Percentiles rank a stretch among this genome's conserved stretches.
These are phyloP conservation scores for Selene dorsalis DNA, from an alignment of 2,797 vertebrate genomes.

Conservation along the genomic window DNA sequence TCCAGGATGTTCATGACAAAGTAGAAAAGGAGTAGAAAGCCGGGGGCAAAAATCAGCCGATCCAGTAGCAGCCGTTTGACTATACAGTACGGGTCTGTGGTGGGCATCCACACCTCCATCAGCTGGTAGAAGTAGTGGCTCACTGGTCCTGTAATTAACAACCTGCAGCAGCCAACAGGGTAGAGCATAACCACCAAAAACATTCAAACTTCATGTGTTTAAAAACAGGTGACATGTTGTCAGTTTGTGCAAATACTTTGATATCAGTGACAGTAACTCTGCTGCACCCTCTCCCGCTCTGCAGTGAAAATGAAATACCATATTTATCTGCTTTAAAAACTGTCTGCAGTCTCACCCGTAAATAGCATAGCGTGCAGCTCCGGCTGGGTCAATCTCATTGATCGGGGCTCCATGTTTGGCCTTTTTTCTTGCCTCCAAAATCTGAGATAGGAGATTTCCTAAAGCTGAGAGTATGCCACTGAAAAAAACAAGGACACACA, in stretches of 20 bases:
- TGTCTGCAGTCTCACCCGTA: slow-evolving; percentile 85
- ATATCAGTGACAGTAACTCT: background rate
- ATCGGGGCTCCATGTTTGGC: slow-evolving; percentile 63
- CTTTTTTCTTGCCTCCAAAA: slow-evolving; percentile 83
- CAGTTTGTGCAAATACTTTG: background rate
- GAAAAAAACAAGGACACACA: slow-evolving; percentile 44
- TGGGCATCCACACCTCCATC: slow-evolving; percentile 87
- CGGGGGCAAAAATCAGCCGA: slow-evolving; percentile 88
- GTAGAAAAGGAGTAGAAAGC: slow-evolving; percentile 89
- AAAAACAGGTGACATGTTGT: background rate
- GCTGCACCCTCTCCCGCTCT: background rate
- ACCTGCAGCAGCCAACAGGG: slow-evolving; percentile 69
- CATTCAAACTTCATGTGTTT: background rate
- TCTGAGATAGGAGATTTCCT: slow-evolving; percentile 89
- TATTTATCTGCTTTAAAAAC: background rate
- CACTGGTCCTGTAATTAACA: slow-evolving; percentile 89
- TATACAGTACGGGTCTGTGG: slow-evolving; percentile 80
- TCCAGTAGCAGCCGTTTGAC: slow-evolving; percentile 89
- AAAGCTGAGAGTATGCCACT: slow-evolving; percentile 90
- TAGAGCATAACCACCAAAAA: background rate
- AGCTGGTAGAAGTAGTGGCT: slow-evolving; percentile 91
- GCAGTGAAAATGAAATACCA: background rate
- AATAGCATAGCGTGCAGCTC: slow-evolving; percentile 85
- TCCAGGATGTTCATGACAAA: slow-evolving; percentile 89
- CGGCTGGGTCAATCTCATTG: slow-evolving; percentile 77